Evolutionary conservation across 1,140 invertebrate species (phyloP), one percentile per base, ranked within the genome.

Genomic region (Hypsibius dujardini): DNA sequence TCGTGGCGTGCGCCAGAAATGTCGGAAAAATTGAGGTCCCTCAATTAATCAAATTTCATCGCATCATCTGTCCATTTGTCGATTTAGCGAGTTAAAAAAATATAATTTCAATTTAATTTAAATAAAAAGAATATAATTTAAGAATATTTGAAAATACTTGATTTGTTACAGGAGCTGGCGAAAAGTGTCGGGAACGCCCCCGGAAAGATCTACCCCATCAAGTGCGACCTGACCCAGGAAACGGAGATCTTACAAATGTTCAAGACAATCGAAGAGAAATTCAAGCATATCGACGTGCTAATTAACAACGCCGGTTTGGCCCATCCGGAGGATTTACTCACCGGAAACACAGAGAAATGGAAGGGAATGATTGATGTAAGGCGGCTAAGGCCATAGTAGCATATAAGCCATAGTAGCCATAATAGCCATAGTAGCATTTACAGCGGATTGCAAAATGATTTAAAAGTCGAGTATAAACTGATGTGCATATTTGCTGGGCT

Each of bases 1-100:
- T 89, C 14, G 82, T 88, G 0, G 88, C 85, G 0, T 79, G 88
- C 50, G 87, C 87, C 0, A 81, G 87, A 69, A 82, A 86, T 71
- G 75, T 83, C 15, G 81, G 85, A 7, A 79, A 80, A 46, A 79
- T 90, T n/a, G n/a, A n/a, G n/a, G n/a, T n/a, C n/a, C n/a, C n/a
- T n/a, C n/a, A n/a, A n/a, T n/a, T n/a, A n/a, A n/a, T n/a, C n/a
- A n/a, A n/a, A n/a, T n/a, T n/a, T n/a, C n/a, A n/a, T n/a, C n/a
- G n/a, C n/a, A n/a, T n/a, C n/a, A n/a, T n/a, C n/a, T n/a, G n/a
- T n/a, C n/a, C n/a, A n/a, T n/a, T n/a, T n/a, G n/a, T n/a, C n/a
- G n/a, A n/a, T n/a, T n/a, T n/a, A n/a, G n/a, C n/a, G n/a, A n/a
- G n/a, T n/a, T n/a, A n/a, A n/a, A n/a, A n/a, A n/a, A n/a, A n/a